phyloP scores from a whole-genome alignment of 2,888 invertebrate genomes.

The Abrostola tripartita region DNA sequence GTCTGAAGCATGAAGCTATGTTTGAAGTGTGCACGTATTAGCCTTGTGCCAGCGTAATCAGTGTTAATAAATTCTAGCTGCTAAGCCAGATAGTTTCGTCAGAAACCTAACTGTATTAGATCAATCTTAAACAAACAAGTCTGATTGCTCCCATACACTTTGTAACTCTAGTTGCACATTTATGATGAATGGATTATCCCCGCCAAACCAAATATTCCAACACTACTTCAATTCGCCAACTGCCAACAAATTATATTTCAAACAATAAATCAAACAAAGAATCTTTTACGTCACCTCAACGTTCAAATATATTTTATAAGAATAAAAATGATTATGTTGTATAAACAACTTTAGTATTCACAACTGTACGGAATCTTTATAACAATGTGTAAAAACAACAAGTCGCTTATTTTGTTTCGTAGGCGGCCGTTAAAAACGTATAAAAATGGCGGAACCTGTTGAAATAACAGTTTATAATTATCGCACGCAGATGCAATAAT shows the following conservation, averaged over 20 bases:
- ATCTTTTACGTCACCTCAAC: conserved; percentile 22
- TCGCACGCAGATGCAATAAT: conserved; percentile 3
- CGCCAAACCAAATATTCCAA: not conserved
- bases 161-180: too few species aligned
- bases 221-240: not conserved
- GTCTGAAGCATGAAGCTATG: too few species aligned
- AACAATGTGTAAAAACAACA: conserved; percentile 16
- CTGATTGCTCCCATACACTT: too few species aligned
- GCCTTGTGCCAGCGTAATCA: too few species aligned
- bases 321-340: conserved; percentile 31
- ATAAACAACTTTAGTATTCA: conserved; percentile 35
- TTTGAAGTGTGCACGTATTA: too few species aligned
- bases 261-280: conserved; percentile 26
- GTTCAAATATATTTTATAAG: conserved; percentile 26
- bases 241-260: conserved; percentile 9
- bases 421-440: conserved; percentile 27
- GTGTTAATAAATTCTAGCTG: too few species aligned
- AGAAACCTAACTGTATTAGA: too few species aligned
- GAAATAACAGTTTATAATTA: conserved; percentile 16
- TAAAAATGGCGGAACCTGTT: conserved; percentile 27
- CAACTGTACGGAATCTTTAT: conserved; percentile 21
- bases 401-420: conserved; percentile 17
- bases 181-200: not conserved
- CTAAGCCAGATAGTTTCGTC: too few species aligned
- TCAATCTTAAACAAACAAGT: too few species aligned